Percentiles rank a stretch among this genome's conserved stretches.
Conservation (phyloP, 1,140 invertebrate genomes). For the Drosophila obscura region DNA sequence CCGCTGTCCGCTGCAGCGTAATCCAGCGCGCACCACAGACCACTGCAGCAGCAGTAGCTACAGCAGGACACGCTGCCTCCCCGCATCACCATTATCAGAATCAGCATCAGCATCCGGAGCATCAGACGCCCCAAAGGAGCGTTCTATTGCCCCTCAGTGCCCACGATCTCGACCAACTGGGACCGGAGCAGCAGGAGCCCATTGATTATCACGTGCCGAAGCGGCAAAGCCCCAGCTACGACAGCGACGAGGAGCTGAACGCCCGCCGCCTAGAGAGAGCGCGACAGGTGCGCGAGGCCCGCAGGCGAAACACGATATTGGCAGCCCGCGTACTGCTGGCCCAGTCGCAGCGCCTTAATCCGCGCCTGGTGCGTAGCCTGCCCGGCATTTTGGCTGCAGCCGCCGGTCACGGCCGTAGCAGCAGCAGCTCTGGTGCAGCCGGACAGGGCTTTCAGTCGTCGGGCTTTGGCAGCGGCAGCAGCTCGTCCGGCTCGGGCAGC, state of each 20-base stretch:
- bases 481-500: conserved; percentile 84
- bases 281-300: conserved; percentile 68
- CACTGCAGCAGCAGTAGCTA: conserved; percentile 6
- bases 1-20: conserved; percentile 88
- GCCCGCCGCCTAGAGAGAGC: conserved; percentile 63
- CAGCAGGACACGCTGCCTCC: conserved; percentile 12
- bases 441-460: conserved; percentile 83
- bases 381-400: conserved; percentile 87
- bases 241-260: conserved; percentile 84
- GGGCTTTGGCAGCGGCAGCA: conserved; percentile 75
- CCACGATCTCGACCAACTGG: conserved; percentile 73
- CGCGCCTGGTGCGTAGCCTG: conserved; percentile 80
- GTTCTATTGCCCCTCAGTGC: conserved; percentile 75
- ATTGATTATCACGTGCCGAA: conserved; percentile 95
- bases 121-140: neutral
- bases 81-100: conserved; percentile 84
- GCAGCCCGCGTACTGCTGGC: conserved; percentile 71
- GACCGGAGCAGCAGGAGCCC: conserved; percentile 91
- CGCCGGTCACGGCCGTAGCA: conserved; percentile 90
- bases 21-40: conserved; percentile 91
- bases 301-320: conserved; percentile 73
- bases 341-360: conserved; percentile 84
- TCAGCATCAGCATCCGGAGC: too few relatives aligned
- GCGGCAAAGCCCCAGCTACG: conserved; percentile 88
- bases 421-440: conserved; percentile 84